These are phyloP conservation scores for Epinephelus lanceolatus DNA, from an alignment of 2,113 vertebrate species.

Conservation along the genomic window DNA sequence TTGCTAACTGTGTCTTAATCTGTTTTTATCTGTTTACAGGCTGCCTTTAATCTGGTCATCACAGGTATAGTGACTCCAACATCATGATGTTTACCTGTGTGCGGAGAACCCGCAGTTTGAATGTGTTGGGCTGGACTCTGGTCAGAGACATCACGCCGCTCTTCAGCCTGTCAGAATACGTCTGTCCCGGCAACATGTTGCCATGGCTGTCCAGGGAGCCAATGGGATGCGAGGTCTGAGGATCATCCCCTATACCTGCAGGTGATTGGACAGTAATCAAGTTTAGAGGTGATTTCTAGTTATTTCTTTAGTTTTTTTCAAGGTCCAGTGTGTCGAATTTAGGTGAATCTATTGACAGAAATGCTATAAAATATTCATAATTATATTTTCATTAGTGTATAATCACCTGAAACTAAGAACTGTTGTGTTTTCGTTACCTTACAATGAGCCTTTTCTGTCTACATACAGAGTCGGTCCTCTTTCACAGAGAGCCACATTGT, in stretches of 20 bases:
- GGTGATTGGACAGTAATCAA: neutral
- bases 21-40: too few species aligned
- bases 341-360: too few species aligned
- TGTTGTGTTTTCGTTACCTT: too few species aligned
- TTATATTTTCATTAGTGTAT: too few species aligned
- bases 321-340: too few species aligned
- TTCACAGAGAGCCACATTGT: too few species aligned
- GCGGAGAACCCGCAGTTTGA: constrained; percentile 91
- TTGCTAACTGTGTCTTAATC: too few species aligned
- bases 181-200: constrained; percentile 81
- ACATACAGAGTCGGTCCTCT: too few species aligned
- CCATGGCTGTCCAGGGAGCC: constrained; percentile 88
- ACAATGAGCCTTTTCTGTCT: too few species aligned
- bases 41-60: neutral
- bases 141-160: constrained; percentile 87
- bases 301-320: too few species aligned
- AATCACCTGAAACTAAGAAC: too few species aligned
- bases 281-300: neutral
- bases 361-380: too few species aligned
- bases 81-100: constrained; percentile 72
- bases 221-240: constrained; percentile 75
- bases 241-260: constrained; percentile 32
- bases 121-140: constrained; percentile 84
- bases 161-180: constrained; percentile 83
- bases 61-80: neutral